Evolutionary conservation across 2,797 vertebrate species (phyloP).

Genomic region (Aselliscus stoliczkanus): DNA sequence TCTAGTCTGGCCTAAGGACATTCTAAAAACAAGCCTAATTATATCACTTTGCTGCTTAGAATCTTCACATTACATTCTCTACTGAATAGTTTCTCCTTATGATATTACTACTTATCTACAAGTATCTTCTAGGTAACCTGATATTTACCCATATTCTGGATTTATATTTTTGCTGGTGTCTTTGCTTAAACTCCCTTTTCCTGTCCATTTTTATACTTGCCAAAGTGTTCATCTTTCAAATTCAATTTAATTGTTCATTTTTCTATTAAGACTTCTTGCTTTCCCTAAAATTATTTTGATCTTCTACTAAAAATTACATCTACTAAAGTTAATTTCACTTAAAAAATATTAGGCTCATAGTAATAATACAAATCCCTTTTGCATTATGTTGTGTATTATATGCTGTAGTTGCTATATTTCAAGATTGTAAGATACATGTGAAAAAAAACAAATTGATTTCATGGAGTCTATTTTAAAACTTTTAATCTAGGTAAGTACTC

Average conservation of each 20-base stretch:
- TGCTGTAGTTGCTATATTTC: background rate
- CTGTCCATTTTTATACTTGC: fast-evolving
- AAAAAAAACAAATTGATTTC: background rate
- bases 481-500: background rate
- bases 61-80: background rate
- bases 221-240: background rate
- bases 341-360: background rate
- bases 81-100: background rate
- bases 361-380: background rate
- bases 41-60: background rate
- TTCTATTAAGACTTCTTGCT: background rate
- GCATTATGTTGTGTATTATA: background rate
- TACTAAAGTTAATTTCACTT: background rate
- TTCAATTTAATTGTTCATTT: background rate
- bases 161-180: background rate
- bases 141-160: background rate
- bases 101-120: background rate
- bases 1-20: background rate
- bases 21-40: background rate
- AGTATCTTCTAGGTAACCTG: background rate
- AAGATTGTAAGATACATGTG: background rate
- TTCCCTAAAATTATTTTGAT: background rate
- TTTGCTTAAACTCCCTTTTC: background rate
- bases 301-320: background rate
- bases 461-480: background rate